Percentiles rank a stretch among this genome's conserved stretches.
Conservation (phyloP, 1,140 invertebrate genomes). For the Lethrus apterus region DNA sequence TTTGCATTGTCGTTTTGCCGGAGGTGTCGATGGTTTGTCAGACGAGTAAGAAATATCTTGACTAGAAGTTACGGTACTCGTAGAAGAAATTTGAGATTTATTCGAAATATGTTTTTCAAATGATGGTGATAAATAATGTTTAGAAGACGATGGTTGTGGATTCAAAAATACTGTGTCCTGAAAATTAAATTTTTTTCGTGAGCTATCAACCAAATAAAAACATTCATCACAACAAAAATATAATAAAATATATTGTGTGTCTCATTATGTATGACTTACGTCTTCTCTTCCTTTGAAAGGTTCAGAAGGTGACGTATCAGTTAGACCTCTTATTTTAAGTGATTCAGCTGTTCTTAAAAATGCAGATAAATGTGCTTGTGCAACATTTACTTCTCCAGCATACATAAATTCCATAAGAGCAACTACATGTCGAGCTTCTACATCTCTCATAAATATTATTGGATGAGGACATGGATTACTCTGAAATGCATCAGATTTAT, state of each 20-base stretch:
- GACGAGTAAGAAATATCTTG: constrained; percentile 27
- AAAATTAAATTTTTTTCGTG: neutral
- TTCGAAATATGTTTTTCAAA: constrained; percentile 23
- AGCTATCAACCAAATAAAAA: neutral
- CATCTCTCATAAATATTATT: constrained; percentile 76
- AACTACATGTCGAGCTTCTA: constrained; percentile 55
- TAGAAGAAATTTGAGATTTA: constrained; percentile 26
- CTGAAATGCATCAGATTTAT: no score
- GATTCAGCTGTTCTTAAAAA: constrained; percentile 66
- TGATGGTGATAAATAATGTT: constrained; percentile 11
- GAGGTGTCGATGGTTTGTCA: constrained; percentile 16
- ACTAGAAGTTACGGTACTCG: constrained; percentile 36
- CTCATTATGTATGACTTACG: no score
- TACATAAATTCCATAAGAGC: constrained; percentile 67
- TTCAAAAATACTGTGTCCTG: constrained; percentile 28
- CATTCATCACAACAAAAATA: neutral
- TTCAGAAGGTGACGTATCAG: constrained; percentile 42
- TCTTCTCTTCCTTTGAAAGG: constrained; percentile 28
- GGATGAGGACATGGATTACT: constrained; percentile 80
- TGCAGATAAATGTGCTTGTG: constrained; percentile 59
- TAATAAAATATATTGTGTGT: neutral
- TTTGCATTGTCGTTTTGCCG: constrained; percentile 31
- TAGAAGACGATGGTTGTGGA: constrained; percentile 25
- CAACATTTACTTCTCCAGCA: constrained; percentile 68
- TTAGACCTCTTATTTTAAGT: constrained; percentile 62